A percentile compares a stretch with the other conserved stretches of the same genome.
These are phyloP conservation scores for Cabera pusaria DNA, from an alignment of 2,888 invertebrate genomes.

Conservation along the genomic window DNA sequence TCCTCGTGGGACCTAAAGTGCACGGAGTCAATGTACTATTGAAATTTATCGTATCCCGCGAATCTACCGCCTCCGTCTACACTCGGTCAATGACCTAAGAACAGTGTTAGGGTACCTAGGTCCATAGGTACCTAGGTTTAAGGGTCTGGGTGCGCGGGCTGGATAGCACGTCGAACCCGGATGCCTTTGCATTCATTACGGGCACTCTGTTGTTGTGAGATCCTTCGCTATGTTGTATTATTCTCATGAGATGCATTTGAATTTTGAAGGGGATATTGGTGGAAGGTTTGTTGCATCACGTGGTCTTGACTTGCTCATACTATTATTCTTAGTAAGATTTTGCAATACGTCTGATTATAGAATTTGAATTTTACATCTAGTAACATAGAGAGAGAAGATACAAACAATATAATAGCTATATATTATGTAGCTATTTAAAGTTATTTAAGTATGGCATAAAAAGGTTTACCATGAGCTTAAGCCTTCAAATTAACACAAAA, in stretches of 20 bases:
- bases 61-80: constrained; percentile 70
- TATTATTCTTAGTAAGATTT: too few species aligned
- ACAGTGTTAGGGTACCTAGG: constrained; percentile 69
- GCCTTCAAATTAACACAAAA: too few species aligned
- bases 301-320: too few species aligned
- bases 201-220: constrained; percentile 28
- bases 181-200: constrained; percentile 48
- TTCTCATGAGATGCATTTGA: constrained; percentile 3
- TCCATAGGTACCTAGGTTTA: constrained; percentile 48
- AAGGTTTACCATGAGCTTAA: too few species aligned
- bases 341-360: too few species aligned
- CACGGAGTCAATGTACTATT: constrained; percentile 75
- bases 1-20: constrained; percentile 39
- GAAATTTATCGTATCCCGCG: constrained; percentile 80
- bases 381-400: too few species aligned
- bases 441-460: too few species aligned
- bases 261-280: background rate
- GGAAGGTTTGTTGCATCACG: too few species aligned
- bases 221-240: constrained; percentile 5
- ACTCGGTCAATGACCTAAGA: constrained; percentile 70
- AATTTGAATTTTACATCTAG: too few species aligned
- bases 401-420: too few species aligned
- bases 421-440: too few species aligned
- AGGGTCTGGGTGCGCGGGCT: constrained; percentile 52
- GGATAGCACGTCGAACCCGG: constrained; percentile 68